Percentiles rank a stretch among this genome's conserved stretches.
phyloP scores from a whole-genome alignment of 2,888 invertebrate species.

The Scrobipalpa costella region DNA sequence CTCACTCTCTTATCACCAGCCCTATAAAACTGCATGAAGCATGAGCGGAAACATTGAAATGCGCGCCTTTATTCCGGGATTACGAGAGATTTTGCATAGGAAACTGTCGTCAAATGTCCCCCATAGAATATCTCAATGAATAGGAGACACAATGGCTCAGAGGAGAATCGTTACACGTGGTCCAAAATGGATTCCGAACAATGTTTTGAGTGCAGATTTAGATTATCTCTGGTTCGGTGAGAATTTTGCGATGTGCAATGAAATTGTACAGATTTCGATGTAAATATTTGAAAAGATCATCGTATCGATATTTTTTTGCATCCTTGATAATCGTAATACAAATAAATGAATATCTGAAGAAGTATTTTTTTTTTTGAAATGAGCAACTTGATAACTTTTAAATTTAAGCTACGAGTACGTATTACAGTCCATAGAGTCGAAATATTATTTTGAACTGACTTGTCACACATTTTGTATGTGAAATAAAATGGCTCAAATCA shows the following conservation, averaged over 20 bases:
- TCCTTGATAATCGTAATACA: neutral
- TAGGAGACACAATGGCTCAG: slow-evolving; percentile 60
- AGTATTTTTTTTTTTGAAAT: neutral
- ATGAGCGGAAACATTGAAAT: slow-evolving; percentile 70
- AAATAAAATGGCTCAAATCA: too few relatives aligned
- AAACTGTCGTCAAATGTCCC: slow-evolving; percentile 71
- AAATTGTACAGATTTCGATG: slow-evolving; percentile 16
- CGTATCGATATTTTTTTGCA: neutral
- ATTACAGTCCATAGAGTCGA: too few relatives aligned
- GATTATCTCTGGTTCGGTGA: slow-evolving; percentile 58
- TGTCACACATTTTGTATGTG: too few relatives aligned
- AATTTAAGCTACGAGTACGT: too few relatives aligned
- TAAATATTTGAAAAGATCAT: slow-evolving; percentile 22
- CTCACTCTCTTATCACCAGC: neutral
- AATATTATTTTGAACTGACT: too few relatives aligned
- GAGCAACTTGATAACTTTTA: too few relatives aligned
- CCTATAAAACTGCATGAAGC: slow-evolving; percentile 39
- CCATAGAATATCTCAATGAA: slow-evolving; percentile 59
- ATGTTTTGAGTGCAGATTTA: slow-evolving; percentile 58
- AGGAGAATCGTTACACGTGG: slow-evolving; percentile 71
- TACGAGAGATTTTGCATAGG: slow-evolving; percentile 77
- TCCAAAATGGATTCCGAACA: slow-evolving; percentile 64
- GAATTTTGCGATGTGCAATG: slow-evolving; percentile 26
- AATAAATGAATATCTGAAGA: neutral
- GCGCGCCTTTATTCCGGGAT: slow-evolving; percentile 76